phyloP scores from a whole-genome alignment of 2,113 vertebrate genomes.

The Struthio camelus region DNA sequence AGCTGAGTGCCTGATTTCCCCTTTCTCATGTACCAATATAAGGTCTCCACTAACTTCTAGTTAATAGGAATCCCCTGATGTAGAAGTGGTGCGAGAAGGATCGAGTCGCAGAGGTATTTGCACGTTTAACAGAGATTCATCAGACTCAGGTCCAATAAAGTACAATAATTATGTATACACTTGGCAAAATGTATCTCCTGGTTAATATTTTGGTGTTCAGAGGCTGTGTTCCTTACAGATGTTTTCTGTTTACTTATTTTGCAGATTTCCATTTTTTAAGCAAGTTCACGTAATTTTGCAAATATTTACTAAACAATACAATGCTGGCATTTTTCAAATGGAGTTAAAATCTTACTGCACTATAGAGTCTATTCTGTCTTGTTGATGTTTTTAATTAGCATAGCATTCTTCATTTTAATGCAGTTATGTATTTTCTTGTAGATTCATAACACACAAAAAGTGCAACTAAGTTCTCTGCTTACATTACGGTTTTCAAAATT shows the following conservation, averaged over 20 bases:
- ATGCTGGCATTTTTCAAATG: background rate
- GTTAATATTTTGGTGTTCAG: conserved; percentile 35
- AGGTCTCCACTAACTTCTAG: background rate
- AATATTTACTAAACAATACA: conserved; percentile 10
- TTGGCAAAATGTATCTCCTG: conserved; percentile 14
- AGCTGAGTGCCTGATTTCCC: background rate
- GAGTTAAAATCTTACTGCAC: background rate
- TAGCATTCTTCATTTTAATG: background rate
- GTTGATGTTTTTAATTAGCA: conserved; percentile 12
- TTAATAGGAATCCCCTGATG: background rate
- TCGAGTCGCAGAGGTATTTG: background rate
- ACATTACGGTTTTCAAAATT: conserved; percentile 13
- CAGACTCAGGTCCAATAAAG: conserved; percentile 6
- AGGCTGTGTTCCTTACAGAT: conserved; percentile 45
- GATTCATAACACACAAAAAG: background rate
- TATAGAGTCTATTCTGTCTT: background rate
- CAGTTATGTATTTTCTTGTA: conserved; percentile 29
- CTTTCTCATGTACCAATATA: background rate
- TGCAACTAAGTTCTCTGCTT: background rate
- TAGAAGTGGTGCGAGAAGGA: background rate
- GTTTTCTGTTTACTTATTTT: conserved; percentile 26
- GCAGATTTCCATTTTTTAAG: conserved; percentile 27
- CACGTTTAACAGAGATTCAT: background rate
- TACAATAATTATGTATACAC: conserved; percentile 14
- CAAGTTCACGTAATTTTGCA: conserved; percentile 13